A percentile compares a stretch with the other conserved stretches of the same genome.
Evolutionary conservation across 2,888 invertebrate genomes (phyloP).

Genomic region (Teinopalpus imperialis): DNA sequence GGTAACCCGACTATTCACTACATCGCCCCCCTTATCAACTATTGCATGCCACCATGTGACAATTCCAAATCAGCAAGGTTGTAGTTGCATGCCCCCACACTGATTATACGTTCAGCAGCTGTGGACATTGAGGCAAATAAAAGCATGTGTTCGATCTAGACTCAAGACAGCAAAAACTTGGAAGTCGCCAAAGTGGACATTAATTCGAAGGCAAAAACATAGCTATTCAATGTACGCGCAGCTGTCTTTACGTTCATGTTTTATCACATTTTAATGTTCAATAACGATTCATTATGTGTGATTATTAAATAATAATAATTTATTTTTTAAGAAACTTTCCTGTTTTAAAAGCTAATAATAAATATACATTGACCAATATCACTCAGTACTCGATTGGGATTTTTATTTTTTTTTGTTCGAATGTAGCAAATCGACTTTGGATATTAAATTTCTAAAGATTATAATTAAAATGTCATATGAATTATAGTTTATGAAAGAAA

Average conservation of each 20-base stretch:
- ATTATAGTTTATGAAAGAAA: too few relatives aligned
- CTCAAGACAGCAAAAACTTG: conserved; percentile 39
- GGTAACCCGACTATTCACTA: conserved; percentile 40
- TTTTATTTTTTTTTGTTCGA: too few relatives aligned
- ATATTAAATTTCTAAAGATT: too few relatives aligned
- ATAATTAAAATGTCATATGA: too few relatives aligned
- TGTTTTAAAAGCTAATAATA: too few relatives aligned
- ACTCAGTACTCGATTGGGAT: too few relatives aligned
- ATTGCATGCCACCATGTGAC: conserved; percentile 40
- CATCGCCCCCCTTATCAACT: conserved; percentile 44
- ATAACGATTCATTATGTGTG: too few relatives aligned
- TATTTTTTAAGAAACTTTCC: too few relatives aligned
- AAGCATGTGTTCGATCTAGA: conserved; percentile 47
- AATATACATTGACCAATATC: too few relatives aligned
- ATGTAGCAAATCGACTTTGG: too few relatives aligned
- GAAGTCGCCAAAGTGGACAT: conserved; percentile 14
- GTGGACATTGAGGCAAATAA: conserved; percentile 43
- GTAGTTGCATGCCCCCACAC: conserved; percentile 49
- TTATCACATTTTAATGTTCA: neutral
- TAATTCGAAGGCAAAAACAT: conserved; percentile 26
- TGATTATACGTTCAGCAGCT: conserved; percentile 56
- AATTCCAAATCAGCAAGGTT: conserved; percentile 50
- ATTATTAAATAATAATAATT: too few relatives aligned
- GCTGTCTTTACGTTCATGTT: conserved; percentile 5
- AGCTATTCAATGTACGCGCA: conserved; percentile 13